Evolutionary conservation across 2,797 vertebrate genomes (phyloP), one percentile per base, ranked within the genome.

Genomic region (Poecilia picta): DNA sequence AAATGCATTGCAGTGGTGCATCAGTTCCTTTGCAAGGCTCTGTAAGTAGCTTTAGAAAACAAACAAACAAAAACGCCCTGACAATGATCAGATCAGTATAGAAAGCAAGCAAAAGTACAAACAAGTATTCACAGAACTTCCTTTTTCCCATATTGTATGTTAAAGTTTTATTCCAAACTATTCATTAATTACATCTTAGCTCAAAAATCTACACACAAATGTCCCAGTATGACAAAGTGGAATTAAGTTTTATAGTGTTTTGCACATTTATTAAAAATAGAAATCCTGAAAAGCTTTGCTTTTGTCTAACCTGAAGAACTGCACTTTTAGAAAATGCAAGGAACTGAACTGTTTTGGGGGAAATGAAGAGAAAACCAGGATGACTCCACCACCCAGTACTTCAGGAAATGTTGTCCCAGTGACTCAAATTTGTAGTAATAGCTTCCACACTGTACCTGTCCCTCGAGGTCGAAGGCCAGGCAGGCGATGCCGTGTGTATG

Each of bases 401-500:
- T 62, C 31, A 31, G 72, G n/a, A 57, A 13, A 75, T 16, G 39
- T 33, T 77, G 59, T 46, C 33, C 23, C 18, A 41, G 12, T 46
- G 51, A 59, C 74, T 57, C 64, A 31, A 53, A n/a, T n/a, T 41
- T 36, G 12, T 20, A 7, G 73, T 76, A 41, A 31, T 18, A 28
- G 51, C 59, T 68, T 70, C 71, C 64, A 31, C 64, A 79, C 77
- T 73, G 79, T 97, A 99, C 98, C 97, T 99, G 98, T 92, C 98
- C 98, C 78, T 99, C 98, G 53, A 98, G 95, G 94, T 99, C 97
- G 72, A 99, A 99, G 83, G 98, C 97, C 90, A 99, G 94, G 85
- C 98, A 99, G 91, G 98, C 98, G 81, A 99, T 94, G 45, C 98
- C 98, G 51, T 99, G 98, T 3, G 98, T 97, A 93, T 99, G 98